Percentiles rank a stretch among this genome's conserved stretches.
Conservation (phyloP, 1,140 invertebrate species). For the Druon quercuslanigerum region DNA sequence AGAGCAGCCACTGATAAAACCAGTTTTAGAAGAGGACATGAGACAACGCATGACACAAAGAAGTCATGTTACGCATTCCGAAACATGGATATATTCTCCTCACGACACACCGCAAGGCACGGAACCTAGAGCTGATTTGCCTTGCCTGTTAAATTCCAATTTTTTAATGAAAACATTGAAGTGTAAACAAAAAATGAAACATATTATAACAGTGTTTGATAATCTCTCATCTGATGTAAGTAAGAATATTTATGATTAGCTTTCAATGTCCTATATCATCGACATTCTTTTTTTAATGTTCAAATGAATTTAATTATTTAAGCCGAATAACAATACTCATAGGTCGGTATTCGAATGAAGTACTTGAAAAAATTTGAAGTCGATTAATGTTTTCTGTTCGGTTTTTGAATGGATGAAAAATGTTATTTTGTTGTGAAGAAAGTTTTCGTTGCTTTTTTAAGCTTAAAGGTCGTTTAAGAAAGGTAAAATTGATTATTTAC, state of each 20-base stretch:
- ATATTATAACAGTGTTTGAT: conserved; percentile 71
- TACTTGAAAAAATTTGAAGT: no score
- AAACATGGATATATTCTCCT: conserved; percentile 78
- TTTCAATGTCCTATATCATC: not conserved
- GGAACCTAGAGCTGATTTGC: conserved; percentile 79
- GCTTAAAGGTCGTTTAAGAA: no score
- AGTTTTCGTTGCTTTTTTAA: no score
- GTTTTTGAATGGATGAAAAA: no score
- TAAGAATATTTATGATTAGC: conserved; percentile 32
- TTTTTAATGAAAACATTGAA: not conserved
- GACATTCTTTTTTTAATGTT: no score
- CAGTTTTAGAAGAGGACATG: conserved; percentile 75
- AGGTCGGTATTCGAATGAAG: no score
- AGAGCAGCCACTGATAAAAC: conserved; percentile 82
- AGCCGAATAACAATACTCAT: no score
- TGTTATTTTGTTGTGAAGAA: no score
- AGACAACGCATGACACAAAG: conserved; percentile 71
- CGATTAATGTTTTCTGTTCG: no score
- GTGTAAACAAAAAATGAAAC: conserved; percentile 35
- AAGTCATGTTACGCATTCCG: conserved; percentile 74
- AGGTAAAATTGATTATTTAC: no score
- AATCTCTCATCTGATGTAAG: conserved; percentile 62
- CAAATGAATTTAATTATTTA: no score
- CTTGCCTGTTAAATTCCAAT: conserved; percentile 75
- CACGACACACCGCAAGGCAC: conserved; percentile 81